A percentile compares a stretch with the other conserved stretches of the same genome.
Evolutionary conservation across 2,888 invertebrate species (phyloP).

Genomic region (Lordiphosa fenestrarum): DNA sequence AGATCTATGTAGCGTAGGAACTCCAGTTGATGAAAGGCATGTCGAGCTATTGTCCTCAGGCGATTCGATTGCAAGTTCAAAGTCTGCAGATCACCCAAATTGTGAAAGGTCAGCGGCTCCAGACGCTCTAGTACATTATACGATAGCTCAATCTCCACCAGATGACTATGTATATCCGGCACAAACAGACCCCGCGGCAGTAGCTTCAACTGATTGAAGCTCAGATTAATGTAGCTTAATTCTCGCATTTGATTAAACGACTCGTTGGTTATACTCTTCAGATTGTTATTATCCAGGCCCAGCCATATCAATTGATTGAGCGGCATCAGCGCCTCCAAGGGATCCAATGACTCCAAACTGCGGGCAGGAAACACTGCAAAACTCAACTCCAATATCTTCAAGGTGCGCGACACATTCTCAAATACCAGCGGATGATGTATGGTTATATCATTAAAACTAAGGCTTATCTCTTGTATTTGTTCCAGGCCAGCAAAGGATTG

Average conservation of each 20-base stretch:
- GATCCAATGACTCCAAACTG: slow-evolving; percentile 82
- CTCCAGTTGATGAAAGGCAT: slow-evolving; percentile 89
- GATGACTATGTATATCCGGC: slow-evolving; percentile 85
- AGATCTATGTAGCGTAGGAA: slow-evolving; percentile 90
- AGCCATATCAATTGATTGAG: slow-evolving; percentile 89
- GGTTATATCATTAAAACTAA: slow-evolving; percentile 94
- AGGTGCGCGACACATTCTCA: slow-evolving; percentile 86
- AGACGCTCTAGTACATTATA: slow-evolving; percentile 89
- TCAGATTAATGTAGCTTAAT: slow-evolving; percentile 90
- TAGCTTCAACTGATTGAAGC: slow-evolving; percentile 89
- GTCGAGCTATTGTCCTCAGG: slow-evolving; percentile 85
- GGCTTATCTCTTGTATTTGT: slow-evolving; percentile 91
- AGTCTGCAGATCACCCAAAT: slow-evolving; percentile 87
- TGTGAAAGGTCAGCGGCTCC: slow-evolving; percentile 86
- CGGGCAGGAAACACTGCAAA: slow-evolving; percentile 87
- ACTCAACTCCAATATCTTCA: slow-evolving; percentile 92
- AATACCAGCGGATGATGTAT: slow-evolving; percentile 91
- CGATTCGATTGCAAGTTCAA: slow-evolving; percentile 90
- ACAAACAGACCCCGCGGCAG: slow-evolving; percentile 87
- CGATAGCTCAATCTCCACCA: slow-evolving; percentile 90
- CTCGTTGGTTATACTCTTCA: slow-evolving; percentile 87
- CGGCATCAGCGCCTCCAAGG: slow-evolving; percentile 87
- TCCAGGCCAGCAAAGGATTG: slow-evolving; percentile 87
- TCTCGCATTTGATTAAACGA: slow-evolving; percentile 86
- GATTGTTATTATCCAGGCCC: slow-evolving; percentile 93